Conservation (phyloP, 2,888 invertebrate species). For the Polyommatus iphigenia region DNA sequence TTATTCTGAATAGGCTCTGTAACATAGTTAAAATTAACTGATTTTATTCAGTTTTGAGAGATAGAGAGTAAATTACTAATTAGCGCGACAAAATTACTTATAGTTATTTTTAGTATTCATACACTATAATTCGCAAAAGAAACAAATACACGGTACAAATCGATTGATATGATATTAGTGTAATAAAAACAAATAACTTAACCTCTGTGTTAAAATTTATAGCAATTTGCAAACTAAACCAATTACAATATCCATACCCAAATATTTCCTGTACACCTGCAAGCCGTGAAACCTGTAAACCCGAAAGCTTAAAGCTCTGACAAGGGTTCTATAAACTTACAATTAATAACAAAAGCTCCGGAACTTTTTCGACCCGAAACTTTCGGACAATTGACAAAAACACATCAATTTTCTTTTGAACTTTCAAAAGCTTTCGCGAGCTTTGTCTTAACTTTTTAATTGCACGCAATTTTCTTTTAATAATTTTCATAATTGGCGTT, state of each 20-base stretch:
- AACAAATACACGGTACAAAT: too few relatives aligned
- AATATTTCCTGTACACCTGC: background rate
- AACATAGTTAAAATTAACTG: too few relatives aligned
- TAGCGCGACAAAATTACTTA: too few relatives aligned
- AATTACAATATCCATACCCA: background rate
- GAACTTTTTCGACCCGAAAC: constrained; percentile 23
- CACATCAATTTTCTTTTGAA: constrained; percentile 14
- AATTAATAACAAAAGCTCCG: constrained; percentile 25
- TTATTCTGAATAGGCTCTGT: too few relatives aligned
- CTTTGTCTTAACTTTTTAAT: constrained; percentile 8
- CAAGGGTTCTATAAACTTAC: constrained; percentile 2
- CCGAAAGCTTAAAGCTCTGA: background rate
- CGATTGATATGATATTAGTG: background rate
- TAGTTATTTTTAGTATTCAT: too few relatives aligned
- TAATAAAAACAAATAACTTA: background rate
- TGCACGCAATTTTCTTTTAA: background rate
- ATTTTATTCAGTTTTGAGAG: too few relatives aligned
- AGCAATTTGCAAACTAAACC: background rate
- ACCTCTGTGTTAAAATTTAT: background rate
- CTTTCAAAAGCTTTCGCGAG: background rate
- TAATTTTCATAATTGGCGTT: background rate
- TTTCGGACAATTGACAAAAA: constrained; percentile 15
- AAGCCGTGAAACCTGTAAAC: background rate
- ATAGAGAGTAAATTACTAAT: too few relatives aligned
- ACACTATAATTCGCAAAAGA: too few relatives aligned